phyloP scores from a whole-genome alignment of 2,797 vertebrate species.

The Lateolabrax maculatus region DNA sequence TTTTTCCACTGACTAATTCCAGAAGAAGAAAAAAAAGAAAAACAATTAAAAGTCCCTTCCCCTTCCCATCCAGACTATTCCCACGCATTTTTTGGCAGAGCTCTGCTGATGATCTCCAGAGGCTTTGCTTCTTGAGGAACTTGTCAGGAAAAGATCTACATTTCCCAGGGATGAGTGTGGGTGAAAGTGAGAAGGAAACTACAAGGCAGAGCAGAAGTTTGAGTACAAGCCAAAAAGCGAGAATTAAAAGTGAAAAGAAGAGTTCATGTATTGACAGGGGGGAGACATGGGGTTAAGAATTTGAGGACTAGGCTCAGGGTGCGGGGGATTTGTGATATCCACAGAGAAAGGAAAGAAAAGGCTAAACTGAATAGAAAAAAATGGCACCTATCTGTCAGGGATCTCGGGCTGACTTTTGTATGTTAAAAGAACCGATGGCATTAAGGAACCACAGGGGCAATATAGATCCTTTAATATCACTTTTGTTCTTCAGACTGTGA shows the following conservation, averaged over 20 bases:
- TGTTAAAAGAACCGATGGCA: slow-evolving; percentile 75
- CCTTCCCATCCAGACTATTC: slow-evolving; percentile 96
- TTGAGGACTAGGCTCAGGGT: slow-evolving; percentile 77
- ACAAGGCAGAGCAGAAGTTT: slow-evolving; percentile 79
- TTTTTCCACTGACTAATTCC: slow-evolving; percentile 89
- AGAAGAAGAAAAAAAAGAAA: slow-evolving; percentile 81
- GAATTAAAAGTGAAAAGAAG: slow-evolving; percentile 81
- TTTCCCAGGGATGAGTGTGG: slow-evolving; percentile 94
- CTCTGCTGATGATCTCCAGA: slow-evolving; percentile 95
- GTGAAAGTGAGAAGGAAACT: slow-evolving; percentile 85
- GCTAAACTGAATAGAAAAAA: slow-evolving; percentile 77
- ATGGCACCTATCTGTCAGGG: slow-evolving; percentile 81
- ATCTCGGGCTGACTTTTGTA: slow-evolving; percentile 81
- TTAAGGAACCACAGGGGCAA: slow-evolving; percentile 80
- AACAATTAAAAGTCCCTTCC: slow-evolving; percentile 90
- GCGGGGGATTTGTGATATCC: slow-evolving; percentile 77
- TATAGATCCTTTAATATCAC: slow-evolving; percentile 86
- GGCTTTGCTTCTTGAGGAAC: slow-evolving; percentile 96
- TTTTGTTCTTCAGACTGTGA: slow-evolving; percentile 86
- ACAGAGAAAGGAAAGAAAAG: slow-evolving; percentile 79
- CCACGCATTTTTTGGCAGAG: slow-evolving; percentile 99
- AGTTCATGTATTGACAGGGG: slow-evolving; percentile 82
- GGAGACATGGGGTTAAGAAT: slow-evolving; percentile 80
- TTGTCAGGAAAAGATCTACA: slow-evolving; percentile 97
- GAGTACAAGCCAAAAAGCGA: slow-evolving; percentile 77